Evolutionary conservation across 2,797 vertebrate species (phyloP), one percentile per base, ranked within the genome.

Genomic region (Xerus rutilus): DNA sequence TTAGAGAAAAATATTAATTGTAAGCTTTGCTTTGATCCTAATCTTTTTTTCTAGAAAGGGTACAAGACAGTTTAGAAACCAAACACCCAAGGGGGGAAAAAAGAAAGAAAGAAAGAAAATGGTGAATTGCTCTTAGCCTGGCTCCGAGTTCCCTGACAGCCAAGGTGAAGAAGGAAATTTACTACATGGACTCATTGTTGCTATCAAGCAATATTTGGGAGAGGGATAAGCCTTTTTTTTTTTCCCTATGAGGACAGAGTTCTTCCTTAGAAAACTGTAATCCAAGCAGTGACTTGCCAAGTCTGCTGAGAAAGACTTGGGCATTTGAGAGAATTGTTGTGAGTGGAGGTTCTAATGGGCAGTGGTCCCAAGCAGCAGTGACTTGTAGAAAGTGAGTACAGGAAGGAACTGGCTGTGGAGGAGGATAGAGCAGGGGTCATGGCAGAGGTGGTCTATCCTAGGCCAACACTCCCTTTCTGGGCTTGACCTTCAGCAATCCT

Each of bases 371-470:
- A 59, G 28, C 23, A 14, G 88, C 67, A 54, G 45, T 67, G 25
- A 30, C 65, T 39, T 28, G 14, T 17, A 28, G 18, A 54, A 57
- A 47, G 28, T 12, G n/a, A 64, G 11, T 25, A 6, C 3, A 39
- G 85, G 74, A 64, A 59, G 65, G 49, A 52, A 0, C 9, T 11
- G 28, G 76, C 21, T 45, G 9, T 30, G 8, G 35, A 43, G 76
- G 69, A 57, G 25, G 62, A 21, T 8, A 57, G n/a, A 73, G 21
- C 0, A 0, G 39, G 30, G 17, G 3, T 28, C 0, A 0, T 1
- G 59, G 35, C 43, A 18, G 47, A 59, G 49, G 57, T 43, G n/a
- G 18, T 35, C 32, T 69, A 3, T 89, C 64, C 57, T 67, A n/a
- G 39, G 52, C 28, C 57, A n/a, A 76, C 32, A 64, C 21, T 15